Evolutionary conservation across 2,797 vertebrate species (phyloP).

Genomic region (Coendou prehensilis): DNA sequence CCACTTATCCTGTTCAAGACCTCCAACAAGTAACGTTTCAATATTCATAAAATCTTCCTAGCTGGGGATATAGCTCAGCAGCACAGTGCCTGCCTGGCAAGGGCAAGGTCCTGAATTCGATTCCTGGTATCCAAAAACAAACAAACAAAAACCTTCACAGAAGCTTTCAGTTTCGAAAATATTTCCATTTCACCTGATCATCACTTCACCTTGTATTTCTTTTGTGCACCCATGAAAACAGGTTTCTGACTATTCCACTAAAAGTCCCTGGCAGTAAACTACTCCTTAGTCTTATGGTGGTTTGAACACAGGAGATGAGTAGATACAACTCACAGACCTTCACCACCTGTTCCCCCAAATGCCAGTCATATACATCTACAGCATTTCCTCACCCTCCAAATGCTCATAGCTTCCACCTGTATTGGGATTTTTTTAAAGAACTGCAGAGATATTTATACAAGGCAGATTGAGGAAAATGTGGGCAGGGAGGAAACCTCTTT

Average conservation of each 20-base stretch:
- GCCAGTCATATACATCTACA: background rate
- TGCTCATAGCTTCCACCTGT: rapidly evolving
- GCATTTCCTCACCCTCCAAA: background rate
- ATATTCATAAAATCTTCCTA: background rate
- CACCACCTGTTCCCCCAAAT: background rate
- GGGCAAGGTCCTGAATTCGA: too few relatives aligned
- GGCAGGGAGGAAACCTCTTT: background rate
- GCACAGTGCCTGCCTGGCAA: too few relatives aligned
- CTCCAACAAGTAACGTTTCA: background rate
- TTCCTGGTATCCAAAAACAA: too few relatives aligned
- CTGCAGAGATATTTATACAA: background rate
- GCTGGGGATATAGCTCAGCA: too few relatives aligned
- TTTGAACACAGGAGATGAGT: background rate
- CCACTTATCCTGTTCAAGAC: background rate
- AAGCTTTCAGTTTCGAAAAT: constrained; percentile 1
- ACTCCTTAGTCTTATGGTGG: background rate
- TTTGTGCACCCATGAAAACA: background rate
- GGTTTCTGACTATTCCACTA: background rate
- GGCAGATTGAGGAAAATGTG: background rate
- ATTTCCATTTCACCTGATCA: background rate
- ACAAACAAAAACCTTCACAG: background rate
- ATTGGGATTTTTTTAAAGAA: background rate
- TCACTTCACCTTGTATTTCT: background rate
- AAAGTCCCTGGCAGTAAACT: background rate
- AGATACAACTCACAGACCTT: background rate